Conservation (phyloP, 2,888 invertebrate genomes). For the Eristalis arbustorum region DNA sequence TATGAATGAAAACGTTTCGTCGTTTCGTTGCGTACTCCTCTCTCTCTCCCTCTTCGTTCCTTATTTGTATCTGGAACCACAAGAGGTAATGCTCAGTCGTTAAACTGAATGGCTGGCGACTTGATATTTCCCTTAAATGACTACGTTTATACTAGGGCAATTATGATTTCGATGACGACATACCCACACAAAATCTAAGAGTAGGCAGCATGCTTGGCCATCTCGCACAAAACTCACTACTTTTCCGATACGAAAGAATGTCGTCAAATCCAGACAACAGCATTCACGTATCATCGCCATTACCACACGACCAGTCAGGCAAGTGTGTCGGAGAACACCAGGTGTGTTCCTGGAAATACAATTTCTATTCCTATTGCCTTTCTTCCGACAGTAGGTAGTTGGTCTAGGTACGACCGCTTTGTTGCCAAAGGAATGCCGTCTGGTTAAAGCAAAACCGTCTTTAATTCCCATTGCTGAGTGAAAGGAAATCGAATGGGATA, state of each 20-base stretch:
- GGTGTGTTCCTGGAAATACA: slow-evolving; percentile 50
- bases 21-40: not conserved
- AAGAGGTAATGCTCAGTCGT: slow-evolving; percentile 17
- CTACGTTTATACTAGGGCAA: slow-evolving; percentile 30
- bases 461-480: not conserved
- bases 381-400: not conserved
- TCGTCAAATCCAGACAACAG: not conserved
- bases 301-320: not conserved
- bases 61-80: not conserved
- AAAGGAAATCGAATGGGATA: slow-evolving; percentile 6
- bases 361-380: slow-evolving; percentile 27
- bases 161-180: slow-evolving; percentile 3
- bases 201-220: not conserved
- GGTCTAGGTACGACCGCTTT: not conserved
- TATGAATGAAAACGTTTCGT: slow-evolving; percentile 35
- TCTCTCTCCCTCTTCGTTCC: not conserved
- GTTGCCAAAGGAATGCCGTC: slow-evolving; percentile 1
- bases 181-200: not conserved
- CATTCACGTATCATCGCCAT: not conserved
- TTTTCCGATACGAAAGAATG: slow-evolving; percentile 7
- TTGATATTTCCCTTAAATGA: not conserved
- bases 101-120: not conserved
- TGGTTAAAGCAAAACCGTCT: not conserved
- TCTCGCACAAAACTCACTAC: not conserved
- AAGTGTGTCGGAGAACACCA: slow-evolving; percentile 32